A percentile compares a stretch with the other conserved stretches of the same genome.
Evolutionary conservation across 2,797 vertebrate species (phyloP).

Genomic region (Syncerus caffer): DNA sequence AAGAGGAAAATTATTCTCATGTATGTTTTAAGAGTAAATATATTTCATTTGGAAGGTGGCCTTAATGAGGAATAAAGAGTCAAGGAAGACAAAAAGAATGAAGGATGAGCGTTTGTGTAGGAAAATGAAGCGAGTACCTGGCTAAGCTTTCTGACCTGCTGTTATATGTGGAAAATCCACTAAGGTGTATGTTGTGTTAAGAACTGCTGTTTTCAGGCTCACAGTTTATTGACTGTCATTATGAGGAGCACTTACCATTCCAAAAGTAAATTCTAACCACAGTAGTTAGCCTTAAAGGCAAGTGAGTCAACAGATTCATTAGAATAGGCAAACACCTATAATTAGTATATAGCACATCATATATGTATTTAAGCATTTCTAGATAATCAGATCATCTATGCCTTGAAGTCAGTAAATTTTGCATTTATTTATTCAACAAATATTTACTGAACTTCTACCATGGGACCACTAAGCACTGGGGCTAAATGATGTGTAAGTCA

Average conservation of each 20-base stretch:
- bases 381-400: not conserved
- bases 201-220: not conserved
- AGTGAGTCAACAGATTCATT: not conserved
- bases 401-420: conserved; percentile 6
- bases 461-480: not conserved
- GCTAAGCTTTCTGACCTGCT: not conserved
- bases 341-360: not conserved
- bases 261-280: not conserved
- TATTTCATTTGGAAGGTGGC: not conserved
- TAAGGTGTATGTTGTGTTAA: not conserved
- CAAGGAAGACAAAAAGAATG: not conserved
- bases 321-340: not conserved
- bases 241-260: not conserved
- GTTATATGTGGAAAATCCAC: not conserved
- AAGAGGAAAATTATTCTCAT: not conserved
- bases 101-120: not conserved
- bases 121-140: not conserved
- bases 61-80: not conserved
- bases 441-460: not conserved
- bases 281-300: not conserved
- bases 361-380: not conserved
- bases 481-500: not conserved
- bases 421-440: conserved; percentile 21
- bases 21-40: not conserved
- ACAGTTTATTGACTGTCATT: not conserved